These are phyloP conservation scores for Adoxophyes honmai DNA, from an alignment of 1,140 invertebrate genomes.

Conservation along the genomic window DNA sequence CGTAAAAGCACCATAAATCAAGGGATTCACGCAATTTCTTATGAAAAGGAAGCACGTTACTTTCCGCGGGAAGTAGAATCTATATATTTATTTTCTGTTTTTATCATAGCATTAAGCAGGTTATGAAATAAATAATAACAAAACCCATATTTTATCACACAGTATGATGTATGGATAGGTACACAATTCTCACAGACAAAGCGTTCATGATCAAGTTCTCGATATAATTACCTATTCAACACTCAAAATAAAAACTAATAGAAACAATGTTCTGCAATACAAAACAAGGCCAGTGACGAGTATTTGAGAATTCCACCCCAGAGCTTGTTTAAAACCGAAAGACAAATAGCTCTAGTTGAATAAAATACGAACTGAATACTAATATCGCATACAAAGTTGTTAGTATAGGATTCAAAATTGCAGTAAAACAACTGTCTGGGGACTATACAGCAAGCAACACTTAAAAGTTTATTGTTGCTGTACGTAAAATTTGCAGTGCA, in stretches of 20 bases:
- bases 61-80: slow-evolving; percentile 2
- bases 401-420: slow-evolving; percentile 10
- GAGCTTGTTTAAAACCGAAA: neutral
- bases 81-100: neutral
- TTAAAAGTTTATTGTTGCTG: neutral
- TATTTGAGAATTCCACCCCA: neutral
- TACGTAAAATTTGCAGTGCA: neutral
- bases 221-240: too few species aligned
- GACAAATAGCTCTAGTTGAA: slow-evolving; percentile 7
- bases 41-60: neutral
- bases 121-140: too few species aligned
- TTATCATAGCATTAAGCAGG: too few species aligned
- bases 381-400: slow-evolving; percentile 2
- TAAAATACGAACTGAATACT: slow-evolving; percentile 14
- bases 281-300: too few species aligned
- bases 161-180: too few species aligned
- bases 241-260: too few species aligned
- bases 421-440: slow-evolving; percentile 5
- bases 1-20: slow-evolving; percentile 12
- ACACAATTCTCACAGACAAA: too few species aligned
- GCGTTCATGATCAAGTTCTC: too few species aligned
- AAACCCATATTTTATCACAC: too few species aligned
- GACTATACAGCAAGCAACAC: neutral
- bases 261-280: too few species aligned
- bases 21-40: slow-evolving; percentile 10